Conservation (phyloP, 2,113 vertebrate species). For the Psophia crepitans region DNA sequence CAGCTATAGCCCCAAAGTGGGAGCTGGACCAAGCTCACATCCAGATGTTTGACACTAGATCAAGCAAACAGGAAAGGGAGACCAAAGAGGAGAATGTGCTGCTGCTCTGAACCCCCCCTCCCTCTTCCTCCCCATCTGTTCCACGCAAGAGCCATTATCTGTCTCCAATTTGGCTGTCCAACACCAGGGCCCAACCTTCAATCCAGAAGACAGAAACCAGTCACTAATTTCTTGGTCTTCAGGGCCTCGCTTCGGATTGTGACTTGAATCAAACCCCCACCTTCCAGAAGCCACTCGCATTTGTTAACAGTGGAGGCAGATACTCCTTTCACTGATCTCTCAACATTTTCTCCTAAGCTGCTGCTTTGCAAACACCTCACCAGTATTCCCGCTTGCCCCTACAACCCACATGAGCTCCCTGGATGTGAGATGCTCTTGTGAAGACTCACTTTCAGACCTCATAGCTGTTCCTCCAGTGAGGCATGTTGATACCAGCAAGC, state of each 20-base stretch:
- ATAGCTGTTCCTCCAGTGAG: background rate
- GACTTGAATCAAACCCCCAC: background rate
- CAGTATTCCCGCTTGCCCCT: background rate
- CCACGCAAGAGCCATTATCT: background rate
- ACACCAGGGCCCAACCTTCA: background rate
- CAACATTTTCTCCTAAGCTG: background rate
- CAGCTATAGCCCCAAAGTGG: background rate
- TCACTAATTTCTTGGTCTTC: background rate
- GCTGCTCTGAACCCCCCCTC: background rate
- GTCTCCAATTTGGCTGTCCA: background rate
- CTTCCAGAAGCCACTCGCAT: background rate
- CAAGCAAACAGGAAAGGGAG: background rate
- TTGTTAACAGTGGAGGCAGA: background rate
- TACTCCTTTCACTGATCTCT: background rate
- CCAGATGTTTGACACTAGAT: background rate
- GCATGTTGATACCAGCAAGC: background rate
- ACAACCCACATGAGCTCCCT: background rate
- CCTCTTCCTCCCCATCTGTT: background rate
- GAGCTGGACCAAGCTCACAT: background rate
- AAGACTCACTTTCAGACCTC: background rate
- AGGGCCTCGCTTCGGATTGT: background rate
- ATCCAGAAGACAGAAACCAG: background rate
- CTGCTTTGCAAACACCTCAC: background rate
- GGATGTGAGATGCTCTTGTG: rapidly evolving
- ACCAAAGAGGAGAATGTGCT: background rate